Conservation (phyloP, 2,888 invertebrate genomes). For the Clusia tigrina region DNA sequence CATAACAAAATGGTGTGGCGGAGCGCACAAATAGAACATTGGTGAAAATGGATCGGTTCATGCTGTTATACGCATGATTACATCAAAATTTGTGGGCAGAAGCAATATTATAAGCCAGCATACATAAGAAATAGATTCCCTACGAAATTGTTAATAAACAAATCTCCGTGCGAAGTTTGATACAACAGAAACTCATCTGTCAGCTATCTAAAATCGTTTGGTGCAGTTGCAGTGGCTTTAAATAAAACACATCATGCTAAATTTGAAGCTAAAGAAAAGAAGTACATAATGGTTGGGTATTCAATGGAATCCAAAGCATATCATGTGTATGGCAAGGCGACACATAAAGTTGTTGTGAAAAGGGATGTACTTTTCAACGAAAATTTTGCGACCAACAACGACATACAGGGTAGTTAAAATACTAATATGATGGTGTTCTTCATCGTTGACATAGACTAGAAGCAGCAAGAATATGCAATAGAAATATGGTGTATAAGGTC, state of each 20-base stretch:
- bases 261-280: constrained; percentile 12
- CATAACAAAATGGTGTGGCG: constrained; percentile 30
- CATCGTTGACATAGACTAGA: too few species aligned
- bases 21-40: constrained; percentile 26
- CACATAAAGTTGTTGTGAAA: constrained; percentile 13
- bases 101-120: too few species aligned
- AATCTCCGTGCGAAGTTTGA: constrained; percentile 30
- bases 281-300: constrained; percentile 25
- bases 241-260: constrained; percentile 5
- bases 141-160: constrained; percentile 5
- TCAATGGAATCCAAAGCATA: constrained; percentile 30
- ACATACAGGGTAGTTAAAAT: too few species aligned
- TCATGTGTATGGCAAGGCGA: constrained; percentile 25
- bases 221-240: constrained; percentile 18
- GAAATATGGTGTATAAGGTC: too few species aligned
- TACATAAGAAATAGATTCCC: constrained; percentile 28
- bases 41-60: constrained; percentile 26
- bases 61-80: constrained; percentile 24
- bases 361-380: constrained; percentile 15
- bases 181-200: constrained; percentile 26
- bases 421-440: too few species aligned
- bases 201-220: constrained; percentile 27
- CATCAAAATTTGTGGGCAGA: constrained; percentile 28
- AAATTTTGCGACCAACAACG: too few species aligned
- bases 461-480: too few species aligned